phyloP scores from a whole-genome alignment of 2,113 vertebrate species.

The Dasyprocta punctata region DNA sequence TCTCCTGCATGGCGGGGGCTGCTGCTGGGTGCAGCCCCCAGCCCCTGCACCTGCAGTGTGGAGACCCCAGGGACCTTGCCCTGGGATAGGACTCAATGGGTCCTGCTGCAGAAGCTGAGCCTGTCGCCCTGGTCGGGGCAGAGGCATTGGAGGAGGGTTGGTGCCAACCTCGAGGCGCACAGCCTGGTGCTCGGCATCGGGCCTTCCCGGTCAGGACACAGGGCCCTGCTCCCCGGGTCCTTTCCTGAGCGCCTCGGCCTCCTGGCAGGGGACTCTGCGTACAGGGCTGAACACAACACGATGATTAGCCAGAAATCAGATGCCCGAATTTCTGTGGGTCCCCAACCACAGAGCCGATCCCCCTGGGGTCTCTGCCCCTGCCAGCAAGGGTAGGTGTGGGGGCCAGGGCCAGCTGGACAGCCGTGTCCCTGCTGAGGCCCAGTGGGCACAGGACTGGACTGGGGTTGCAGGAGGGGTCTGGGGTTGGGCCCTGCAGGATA shows the following conservation, averaged over 20 bases:
- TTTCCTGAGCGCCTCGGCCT: rapidly evolving
- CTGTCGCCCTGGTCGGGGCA: rapidly evolving
- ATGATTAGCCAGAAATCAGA: not conserved
- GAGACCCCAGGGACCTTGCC: not conserved
- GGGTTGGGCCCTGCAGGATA: not conserved
- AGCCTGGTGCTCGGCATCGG: rapidly evolving
- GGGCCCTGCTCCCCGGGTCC: not conserved
- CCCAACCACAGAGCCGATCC: not conserved
- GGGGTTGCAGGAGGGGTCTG: not conserved
- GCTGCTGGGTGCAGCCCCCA: too few species aligned
- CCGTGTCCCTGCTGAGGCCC: not conserved
- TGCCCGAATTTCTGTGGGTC: not conserved
- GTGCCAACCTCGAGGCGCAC: rapidly evolving
- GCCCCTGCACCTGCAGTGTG: not conserved
- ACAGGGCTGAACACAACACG: not conserved
- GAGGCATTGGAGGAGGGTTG: not conserved
- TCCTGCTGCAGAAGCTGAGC: not conserved
- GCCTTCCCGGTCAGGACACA: not conserved
- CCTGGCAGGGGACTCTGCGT: not conserved
- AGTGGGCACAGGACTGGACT: not conserved
- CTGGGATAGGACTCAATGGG: not conserved
- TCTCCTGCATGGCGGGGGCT: not conserved
- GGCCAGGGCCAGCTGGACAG: not conserved
- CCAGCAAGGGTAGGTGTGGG: constrained; percentile 24
- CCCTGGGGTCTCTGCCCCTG: not conserved